Evolutionary conservation across 2,888 invertebrate genomes (phyloP).

Genomic region (Brassicogethes aeneus): DNA sequence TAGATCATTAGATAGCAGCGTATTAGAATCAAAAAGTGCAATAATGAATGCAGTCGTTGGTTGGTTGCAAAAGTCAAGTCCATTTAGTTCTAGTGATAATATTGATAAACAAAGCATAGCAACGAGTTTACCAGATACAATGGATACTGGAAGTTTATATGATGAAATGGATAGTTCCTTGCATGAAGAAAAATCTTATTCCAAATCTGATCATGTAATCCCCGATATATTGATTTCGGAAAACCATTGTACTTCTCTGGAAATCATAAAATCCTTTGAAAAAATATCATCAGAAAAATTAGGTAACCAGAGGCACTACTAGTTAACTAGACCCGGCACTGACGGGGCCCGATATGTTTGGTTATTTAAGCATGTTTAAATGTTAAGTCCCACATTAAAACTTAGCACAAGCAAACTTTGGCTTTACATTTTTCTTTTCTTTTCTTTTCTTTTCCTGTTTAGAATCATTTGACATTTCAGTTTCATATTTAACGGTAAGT

Average conservation of each 20-base stretch:
- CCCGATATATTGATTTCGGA: conserved; percentile 27
- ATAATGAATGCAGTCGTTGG: conserved; percentile 36
- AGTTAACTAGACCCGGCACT: conserved; percentile 18
- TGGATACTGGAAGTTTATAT: conserved; percentile 21
- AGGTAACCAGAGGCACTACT: conserved; percentile 11
- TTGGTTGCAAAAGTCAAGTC: conserved; percentile 35
- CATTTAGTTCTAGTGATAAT: conserved; percentile 31
- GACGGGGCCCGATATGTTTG: conserved; percentile 41
- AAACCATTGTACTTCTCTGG: neutral
- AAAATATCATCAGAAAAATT: neutral
- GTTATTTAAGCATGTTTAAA: conserved; percentile 26
- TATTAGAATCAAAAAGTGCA: conserved; percentile 28
- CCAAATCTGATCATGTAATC: conserved; percentile 16
- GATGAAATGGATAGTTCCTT: conserved; percentile 24
- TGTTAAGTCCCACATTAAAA: neutral
- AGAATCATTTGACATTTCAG: conserved; percentile 7
- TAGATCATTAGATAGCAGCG: conserved; percentile 30
- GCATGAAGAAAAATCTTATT: conserved; percentile 15
- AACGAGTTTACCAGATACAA: conserved; percentile 20
- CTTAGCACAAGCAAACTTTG: conserved; percentile 32
- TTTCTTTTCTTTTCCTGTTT: neutral
- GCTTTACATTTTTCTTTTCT: conserved; percentile 19
- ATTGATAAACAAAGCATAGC: conserved; percentile 21
- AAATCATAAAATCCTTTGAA: too few relatives aligned
- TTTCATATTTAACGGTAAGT: conserved; percentile 13